Percentiles rank a stretch among this genome's conserved stretches.
Conservation (phyloP, 2,888 invertebrate species). For the Cantharis flavilabris region DNA sequence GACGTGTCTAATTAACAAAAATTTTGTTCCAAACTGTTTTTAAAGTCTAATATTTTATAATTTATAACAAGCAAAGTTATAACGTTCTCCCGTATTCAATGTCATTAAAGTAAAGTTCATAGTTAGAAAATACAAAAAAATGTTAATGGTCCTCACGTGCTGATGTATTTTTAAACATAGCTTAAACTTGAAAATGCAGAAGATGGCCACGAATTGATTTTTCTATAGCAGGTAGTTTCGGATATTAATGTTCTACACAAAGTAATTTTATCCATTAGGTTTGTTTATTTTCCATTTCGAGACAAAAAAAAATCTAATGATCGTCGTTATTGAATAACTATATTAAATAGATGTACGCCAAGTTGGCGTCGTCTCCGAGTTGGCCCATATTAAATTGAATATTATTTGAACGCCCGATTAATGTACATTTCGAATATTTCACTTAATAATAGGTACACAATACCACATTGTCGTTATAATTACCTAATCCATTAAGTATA, state of each 20-base stretch:
- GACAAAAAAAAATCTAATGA: too few species aligned
- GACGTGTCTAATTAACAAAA: neutral
- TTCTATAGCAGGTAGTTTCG: too few species aligned
- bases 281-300: too few species aligned
- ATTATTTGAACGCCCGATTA: too few species aligned
- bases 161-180: neutral
- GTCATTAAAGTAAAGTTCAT: neutral
- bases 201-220: too few species aligned
- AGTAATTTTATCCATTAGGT: too few species aligned
- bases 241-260: too few species aligned
- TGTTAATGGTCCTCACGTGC: neutral
- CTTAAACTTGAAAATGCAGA: neutral
- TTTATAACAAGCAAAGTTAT: neutral
- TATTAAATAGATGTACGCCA: too few species aligned
- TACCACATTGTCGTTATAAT: neutral
- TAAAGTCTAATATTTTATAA: neutral
- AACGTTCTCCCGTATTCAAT: neutral
- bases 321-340: too few species aligned
- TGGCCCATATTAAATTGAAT: too few species aligned
- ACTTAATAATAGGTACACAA: neutral
- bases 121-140: neutral
- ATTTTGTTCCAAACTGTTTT: neutral
- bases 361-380: too few species aligned
- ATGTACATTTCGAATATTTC: too few species aligned
- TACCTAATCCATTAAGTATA: neutral